A percentile compares a stretch with the other conserved stretches of the same genome.
Conservation (phyloP, 1,140 invertebrate species). For the Leptopilina boulardi region DNA sequence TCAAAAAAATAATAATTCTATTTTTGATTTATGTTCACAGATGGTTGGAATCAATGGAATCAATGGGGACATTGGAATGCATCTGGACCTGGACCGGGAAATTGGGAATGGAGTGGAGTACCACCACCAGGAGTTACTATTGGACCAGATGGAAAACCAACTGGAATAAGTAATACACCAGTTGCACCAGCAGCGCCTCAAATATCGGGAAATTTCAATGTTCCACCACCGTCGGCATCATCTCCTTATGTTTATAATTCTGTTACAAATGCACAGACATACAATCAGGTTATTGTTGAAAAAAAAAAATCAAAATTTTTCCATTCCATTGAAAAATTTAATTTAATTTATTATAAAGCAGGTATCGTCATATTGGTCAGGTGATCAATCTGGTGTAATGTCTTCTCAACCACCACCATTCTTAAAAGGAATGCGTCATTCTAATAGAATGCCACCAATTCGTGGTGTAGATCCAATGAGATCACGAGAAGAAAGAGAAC, state of each 20-base stretch:
- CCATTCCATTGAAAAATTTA: conserved; percentile 36
- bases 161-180: conserved; percentile 67
- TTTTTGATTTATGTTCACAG: conserved; percentile 46
- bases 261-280: conserved; percentile 63
- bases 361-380: conserved; percentile 71
- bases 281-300: conserved; percentile 64
- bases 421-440: conserved; percentile 66
- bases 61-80: conserved; percentile 77
- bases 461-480: conserved; percentile 63
- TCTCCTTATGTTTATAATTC: conserved; percentile 74
- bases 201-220: conserved; percentile 66
- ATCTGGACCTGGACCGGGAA: conserved; percentile 65
- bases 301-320: background rate
- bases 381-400: conserved; percentile 61
- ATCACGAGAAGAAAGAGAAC: conserved; percentile 70
- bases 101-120: conserved; percentile 75
- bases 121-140: conserved; percentile 69
- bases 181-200: conserved; percentile 71
- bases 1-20: too few relatives aligned
- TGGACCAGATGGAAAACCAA: conserved; percentile 72
- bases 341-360: conserved; percentile 44
- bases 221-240: conserved; percentile 67
- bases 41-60: conserved; percentile 79
- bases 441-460: conserved; percentile 63
- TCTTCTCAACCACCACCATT: conserved; percentile 66